Evolutionary conservation across 2,797 vertebrate species (phyloP).

Genomic region (Centropyge bicolor): DNA sequence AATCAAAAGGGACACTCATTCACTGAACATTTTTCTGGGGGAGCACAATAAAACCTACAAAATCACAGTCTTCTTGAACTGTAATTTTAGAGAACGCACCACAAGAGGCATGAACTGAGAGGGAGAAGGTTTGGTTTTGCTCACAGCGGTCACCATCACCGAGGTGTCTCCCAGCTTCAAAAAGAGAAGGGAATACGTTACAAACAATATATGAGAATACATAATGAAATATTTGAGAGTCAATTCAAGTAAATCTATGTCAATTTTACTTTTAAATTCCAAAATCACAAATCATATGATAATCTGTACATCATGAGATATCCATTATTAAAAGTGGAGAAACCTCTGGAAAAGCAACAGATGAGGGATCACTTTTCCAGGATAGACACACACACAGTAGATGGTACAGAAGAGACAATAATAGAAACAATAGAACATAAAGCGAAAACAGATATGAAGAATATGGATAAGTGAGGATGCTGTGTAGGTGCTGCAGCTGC

Average conservation of each 20-base stretch:
- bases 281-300: not conserved
- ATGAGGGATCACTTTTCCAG: not conserved
- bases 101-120: constrained; percentile 97
- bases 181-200: constrained; percentile 14
- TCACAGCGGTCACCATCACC: constrained; percentile 98
- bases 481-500: no score
- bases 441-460: not conserved
- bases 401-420: no score
- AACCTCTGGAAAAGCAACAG: not conserved
- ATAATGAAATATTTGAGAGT: not conserved
- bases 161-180: constrained; percentile 93
- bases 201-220: not conserved
- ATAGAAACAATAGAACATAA: not conserved
- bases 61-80: not conserved
- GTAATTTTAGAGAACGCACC: constrained; percentile 83
- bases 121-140: constrained; percentile 92
- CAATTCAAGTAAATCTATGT: not conserved
- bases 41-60: not conserved
- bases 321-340: not conserved
- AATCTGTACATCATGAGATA: not conserved
- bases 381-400: not conserved
- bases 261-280: not conserved
- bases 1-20: constrained; percentile 20
- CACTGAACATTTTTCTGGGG: not conserved
- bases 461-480: not conserved